Base-by-base conservation (phyloP, 2,888 invertebrate genomes). In the Drosophila testacea region DNA sequence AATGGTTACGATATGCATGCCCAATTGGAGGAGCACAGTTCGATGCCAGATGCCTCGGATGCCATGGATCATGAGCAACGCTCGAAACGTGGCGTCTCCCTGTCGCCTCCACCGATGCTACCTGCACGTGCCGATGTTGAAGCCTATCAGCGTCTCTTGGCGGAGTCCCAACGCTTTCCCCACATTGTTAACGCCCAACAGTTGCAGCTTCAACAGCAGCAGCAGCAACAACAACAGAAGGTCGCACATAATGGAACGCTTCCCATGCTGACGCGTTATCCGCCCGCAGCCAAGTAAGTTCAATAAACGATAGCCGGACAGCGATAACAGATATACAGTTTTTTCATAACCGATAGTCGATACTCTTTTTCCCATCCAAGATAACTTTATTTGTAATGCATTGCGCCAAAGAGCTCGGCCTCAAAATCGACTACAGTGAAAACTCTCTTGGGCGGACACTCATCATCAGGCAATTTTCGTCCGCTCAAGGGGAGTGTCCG, bases 101-200 rank as follows among this genome's bases (percentile, higher is more conserved):
- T 68, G 6, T 73, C 77, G 9, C 81, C 77, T 2, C 47, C 64
- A 2, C 44, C 46, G 6, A 42, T 77, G 63, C 13, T 69, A 46
- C 55, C 78, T 32, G 67, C 74, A 16, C 87, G 79, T 0, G 67
- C 84, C 47, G 79, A 81, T 27, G 87, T 87, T 0, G 84, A 89
- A 63, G 88, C 68, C 34, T 87, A 89, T 55, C 84, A 83, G 50
- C 83, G 83, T 0, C 62, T 89, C 5, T 55, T 89, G 59, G 79
- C 73, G 7, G 89, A 84, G 11, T 73, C 89, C 4, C 85, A 84
- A 44, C 73, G 72, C 28, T 85, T 85, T 69, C 85, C 85, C 1
- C 85, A 85, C 66, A 85, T 85, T 63, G 89, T 89, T 51, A 85
- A 76, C 52, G 78, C 88, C n/a, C 84, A 74, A 63, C 89, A 89